Evolutionary conservation across 2,888 invertebrate genomes (phyloP), one percentile per base, ranked within the genome.

Genomic region (Nymphalis urticae): DNA sequence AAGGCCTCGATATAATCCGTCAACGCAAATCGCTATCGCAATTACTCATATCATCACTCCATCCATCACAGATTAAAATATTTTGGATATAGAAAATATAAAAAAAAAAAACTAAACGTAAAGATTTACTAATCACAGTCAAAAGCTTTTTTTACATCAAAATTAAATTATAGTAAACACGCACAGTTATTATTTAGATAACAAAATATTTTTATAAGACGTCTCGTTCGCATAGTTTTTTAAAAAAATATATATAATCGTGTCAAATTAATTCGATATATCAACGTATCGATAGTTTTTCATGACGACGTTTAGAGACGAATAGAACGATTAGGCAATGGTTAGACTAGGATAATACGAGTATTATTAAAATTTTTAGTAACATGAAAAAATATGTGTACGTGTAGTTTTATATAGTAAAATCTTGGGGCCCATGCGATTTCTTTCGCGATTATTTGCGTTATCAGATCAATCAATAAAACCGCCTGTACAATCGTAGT

Each of bases 1-100:
- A 61, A 63, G 64, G 71, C 65, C 68, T 71, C 69, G 60, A 66
- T 71, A 64, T 65, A 48, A 71, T 72, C 72, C 79, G 78, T 80
- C 76, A 73, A 75, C 67, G 72, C 68, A 77, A 79, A 77, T 42
- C 36, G 27, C 27, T 32, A 42, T 42, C 42, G 42, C 42, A 76
- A 75, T 77, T 75, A 66, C 63, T 86, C 89, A 89, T 90, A 90
- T 90, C 90, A 89, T 85, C 76, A 79, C 83, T 89, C 90, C 90
- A 89, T 90, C 90, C 90, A 88, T 75, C 68, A 69, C 66, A 68
- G 72, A 75, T 73, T 17, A 66, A 73, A 73, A 70, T 77, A 79
- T 76, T 78, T 79, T 77, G 72, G 64, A 72, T 74, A 74, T 60
- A 72, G 62, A 65, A 66, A 64, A 51, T 54, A 62, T 47, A 48